These are phyloP conservation scores for Coturnix japonica DNA, from an alignment of 2,113 vertebrate genomes.

Conservation along the genomic window DNA sequence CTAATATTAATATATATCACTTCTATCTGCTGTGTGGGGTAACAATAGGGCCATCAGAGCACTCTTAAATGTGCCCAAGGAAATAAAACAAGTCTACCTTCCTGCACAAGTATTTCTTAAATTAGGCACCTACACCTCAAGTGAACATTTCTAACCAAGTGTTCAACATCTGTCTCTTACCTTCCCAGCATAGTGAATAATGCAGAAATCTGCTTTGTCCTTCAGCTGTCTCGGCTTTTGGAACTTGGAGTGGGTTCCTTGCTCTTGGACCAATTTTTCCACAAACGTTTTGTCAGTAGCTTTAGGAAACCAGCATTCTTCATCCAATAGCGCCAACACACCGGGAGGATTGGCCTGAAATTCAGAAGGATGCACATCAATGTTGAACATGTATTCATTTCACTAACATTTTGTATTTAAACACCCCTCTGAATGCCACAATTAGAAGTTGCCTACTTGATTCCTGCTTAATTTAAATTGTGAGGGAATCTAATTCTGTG, in stretches of 20 bases:
- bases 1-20: neutral
- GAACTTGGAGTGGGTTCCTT: constrained; percentile 96
- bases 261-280: constrained; percentile 96
- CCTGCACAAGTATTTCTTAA: neutral
- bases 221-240: constrained; percentile 96
- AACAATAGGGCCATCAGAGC: neutral
- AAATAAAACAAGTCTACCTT: neutral
- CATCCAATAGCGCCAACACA: constrained; percentile 93
- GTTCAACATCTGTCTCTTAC: constrained; percentile 66
- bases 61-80: neutral
- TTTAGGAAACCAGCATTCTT: constrained; percentile 99
- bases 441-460: neutral
- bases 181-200: constrained; percentile 97
- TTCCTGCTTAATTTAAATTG: neutral
- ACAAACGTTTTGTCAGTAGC: constrained; percentile 98
- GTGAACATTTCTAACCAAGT: neutral
- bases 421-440: neutral
- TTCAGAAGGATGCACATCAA: neutral
- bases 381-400: too few species aligned
- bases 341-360: constrained; percentile 93
- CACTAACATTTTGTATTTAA: neutral
- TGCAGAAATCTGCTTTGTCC: constrained; percentile 97
- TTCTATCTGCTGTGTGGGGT: neutral
- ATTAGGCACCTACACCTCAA: neutral
- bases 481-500: neutral